Evolutionary conservation across 2,113 vertebrate species (phyloP).

Genomic region (Gallinago jamesoni): DNA sequence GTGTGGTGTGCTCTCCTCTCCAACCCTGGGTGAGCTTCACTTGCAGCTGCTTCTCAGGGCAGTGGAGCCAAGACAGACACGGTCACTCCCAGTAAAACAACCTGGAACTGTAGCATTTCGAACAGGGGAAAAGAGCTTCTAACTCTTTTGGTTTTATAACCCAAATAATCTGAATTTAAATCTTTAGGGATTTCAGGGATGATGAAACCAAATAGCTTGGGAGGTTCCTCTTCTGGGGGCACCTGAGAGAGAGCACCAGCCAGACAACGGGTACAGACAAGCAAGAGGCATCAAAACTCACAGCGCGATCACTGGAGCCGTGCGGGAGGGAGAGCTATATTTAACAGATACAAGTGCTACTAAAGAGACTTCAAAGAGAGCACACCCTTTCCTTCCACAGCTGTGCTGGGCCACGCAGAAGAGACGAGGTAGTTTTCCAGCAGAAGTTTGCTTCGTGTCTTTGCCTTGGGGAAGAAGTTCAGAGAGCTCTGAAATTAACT

Average conservation of each 20-base stretch:
- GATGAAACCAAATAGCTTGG: not conserved
- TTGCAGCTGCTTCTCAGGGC: not conserved
- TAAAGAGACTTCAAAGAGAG: slow-evolving; percentile 22
- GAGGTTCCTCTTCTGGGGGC: not conserved
- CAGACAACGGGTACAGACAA: not conserved
- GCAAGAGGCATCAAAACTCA: not conserved
- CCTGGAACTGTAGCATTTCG: not conserved
- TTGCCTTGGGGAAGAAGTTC: slow-evolving; percentile 32
- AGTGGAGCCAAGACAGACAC: not conserved
- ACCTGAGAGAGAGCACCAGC: not conserved
- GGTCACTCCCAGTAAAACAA: not conserved
- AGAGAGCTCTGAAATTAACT: not conserved
- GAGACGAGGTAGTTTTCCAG: slow-evolving; percentile 24
- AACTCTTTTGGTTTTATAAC: not conserved
- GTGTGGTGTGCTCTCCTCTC: not conserved
- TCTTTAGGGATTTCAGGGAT: not conserved
- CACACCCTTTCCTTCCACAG: slow-evolving; percentile 15
- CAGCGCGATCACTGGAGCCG: accelerated
- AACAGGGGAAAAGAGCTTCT: not conserved
- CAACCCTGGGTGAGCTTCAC: not conserved
- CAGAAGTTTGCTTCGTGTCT: not conserved
- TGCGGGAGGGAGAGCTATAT: not conserved
- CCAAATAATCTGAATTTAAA: not conserved
- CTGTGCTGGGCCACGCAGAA: not conserved
- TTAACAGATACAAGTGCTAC: slow-evolving; percentile 10